A percentile compares a stretch with the other conserved stretches of the same genome.
phyloP scores from a whole-genome alignment of 2,888 invertebrate genomes.

The Eupithecia exiguata region DNA sequence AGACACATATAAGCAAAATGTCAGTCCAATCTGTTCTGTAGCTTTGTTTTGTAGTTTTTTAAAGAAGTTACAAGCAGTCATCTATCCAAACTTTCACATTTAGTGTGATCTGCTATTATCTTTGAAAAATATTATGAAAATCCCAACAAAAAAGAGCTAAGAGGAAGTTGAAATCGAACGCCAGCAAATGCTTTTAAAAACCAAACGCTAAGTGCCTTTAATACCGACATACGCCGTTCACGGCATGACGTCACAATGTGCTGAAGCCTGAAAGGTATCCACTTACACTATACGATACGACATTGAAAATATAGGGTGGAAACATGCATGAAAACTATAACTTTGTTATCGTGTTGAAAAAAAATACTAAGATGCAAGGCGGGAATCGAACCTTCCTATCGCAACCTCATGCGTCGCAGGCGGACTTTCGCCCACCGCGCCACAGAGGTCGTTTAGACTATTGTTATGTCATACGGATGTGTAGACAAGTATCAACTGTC shows the following conservation, averaged over 20 bases:
- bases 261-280: slow-evolving; percentile 18
- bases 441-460: too few relatives aligned
- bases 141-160: slow-evolving; percentile 7
- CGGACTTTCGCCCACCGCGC: too few relatives aligned
- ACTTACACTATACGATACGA: slow-evolving; percentile 15
- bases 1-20: too few relatives aligned
- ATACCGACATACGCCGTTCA: slow-evolving; percentile 29
- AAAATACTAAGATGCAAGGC: too few relatives aligned
- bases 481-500: too few relatives aligned
- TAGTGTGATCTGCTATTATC: not conserved
- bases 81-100: not conserved
- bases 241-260: slow-evolving; percentile 29
- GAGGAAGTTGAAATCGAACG: slow-evolving; percentile 35
- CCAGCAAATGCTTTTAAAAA: slow-evolving; percentile 33
- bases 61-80: too few relatives aligned
- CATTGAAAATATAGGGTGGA: not conserved
- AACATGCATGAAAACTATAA: not conserved
- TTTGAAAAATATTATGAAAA: not conserved
- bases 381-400: too few relatives aligned
- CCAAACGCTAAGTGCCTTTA: slow-evolving; percentile 33
- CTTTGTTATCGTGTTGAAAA: too few relatives aligned
- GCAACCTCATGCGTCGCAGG: too few relatives aligned
- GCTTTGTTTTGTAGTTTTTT: too few relatives aligned
- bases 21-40: too few relatives aligned
- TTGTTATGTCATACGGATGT: too few relatives aligned